Evolutionary conservation across 2,797 vertebrate genomes (phyloP).

Genomic region (Limosa lapponica): DNA sequence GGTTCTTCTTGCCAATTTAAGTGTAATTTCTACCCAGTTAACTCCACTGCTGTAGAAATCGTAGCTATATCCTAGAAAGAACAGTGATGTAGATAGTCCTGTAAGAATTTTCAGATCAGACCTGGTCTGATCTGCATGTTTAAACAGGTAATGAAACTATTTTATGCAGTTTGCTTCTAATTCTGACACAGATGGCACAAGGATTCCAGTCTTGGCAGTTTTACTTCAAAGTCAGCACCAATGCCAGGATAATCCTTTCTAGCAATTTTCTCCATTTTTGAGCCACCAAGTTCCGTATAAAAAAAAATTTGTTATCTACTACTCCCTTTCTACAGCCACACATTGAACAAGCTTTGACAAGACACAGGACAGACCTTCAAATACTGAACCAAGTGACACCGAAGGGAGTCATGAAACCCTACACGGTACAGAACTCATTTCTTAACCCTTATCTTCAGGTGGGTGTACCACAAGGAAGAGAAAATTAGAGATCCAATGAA

Average conservation of each 20-base stretch:
- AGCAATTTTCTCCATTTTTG: conserved; percentile 41
- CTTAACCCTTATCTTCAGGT: neutral
- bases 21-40: neutral
- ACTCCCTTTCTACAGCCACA: neutral
- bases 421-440: neutral
- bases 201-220: conserved; percentile 17
- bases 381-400: neutral
- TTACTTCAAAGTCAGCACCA: conserved; percentile 11
- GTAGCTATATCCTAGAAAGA: neutral
- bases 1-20: neutral
- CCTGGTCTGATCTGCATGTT: neutral
- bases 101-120: neutral
- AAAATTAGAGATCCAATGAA: neutral
- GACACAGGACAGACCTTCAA: neutral
- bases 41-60: neutral
- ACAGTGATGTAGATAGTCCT: neutral
- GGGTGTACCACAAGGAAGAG: neutral
- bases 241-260: conserved; percentile 38
- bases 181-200: conserved; percentile 22
- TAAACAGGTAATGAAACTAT: conserved; percentile 4
- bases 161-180: conserved; percentile 2
- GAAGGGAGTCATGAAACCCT: neutral
- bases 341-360: neutral
- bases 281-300: neutral
- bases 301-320: neutral